Evolutionary conservation across 1,140 invertebrate species (phyloP).

Genomic region (Parasteatoda tepidariorum): DNA sequence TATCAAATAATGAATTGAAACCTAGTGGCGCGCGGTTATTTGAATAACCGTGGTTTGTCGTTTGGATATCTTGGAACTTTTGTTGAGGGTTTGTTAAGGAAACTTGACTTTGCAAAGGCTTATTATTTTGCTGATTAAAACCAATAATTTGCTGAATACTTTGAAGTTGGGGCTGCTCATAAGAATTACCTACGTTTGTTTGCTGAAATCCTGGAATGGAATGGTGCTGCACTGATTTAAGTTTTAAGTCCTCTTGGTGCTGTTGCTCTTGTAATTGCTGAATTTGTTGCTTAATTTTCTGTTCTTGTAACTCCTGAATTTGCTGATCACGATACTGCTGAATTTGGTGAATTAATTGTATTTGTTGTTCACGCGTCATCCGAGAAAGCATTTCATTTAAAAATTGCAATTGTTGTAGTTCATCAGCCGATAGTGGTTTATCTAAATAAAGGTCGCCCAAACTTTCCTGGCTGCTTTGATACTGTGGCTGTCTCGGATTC

Average conservation of each 20-base stretch:
- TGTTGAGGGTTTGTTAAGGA: no score
- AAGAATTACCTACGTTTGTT: no score
- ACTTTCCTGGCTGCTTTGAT: neutral
- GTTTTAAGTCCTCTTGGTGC: no score
- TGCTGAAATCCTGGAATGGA: no score
- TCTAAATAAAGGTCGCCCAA: neutral
- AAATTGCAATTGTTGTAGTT: neutral
- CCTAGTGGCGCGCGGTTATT: no score
- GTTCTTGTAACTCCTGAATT: neutral
- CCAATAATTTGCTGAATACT: neutral
- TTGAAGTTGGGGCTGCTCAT: no score
- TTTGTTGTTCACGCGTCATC: neutral
- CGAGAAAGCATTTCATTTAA: neutral
- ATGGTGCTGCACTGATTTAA: no score
- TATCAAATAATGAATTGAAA: no score
- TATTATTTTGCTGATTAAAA: no score
- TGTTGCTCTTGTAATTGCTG: neutral
- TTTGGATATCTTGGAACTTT: no score
- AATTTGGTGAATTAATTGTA: neutral
- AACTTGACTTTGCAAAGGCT: no score
- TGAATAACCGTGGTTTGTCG: no score
- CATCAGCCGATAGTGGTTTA: neutral
- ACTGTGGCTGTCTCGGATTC: neutral
- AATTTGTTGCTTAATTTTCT: neutral
- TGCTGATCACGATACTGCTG: neutral